phyloP scores from a whole-genome alignment of 2,888 invertebrate genomes.

The Galeruca laticollis region DNA sequence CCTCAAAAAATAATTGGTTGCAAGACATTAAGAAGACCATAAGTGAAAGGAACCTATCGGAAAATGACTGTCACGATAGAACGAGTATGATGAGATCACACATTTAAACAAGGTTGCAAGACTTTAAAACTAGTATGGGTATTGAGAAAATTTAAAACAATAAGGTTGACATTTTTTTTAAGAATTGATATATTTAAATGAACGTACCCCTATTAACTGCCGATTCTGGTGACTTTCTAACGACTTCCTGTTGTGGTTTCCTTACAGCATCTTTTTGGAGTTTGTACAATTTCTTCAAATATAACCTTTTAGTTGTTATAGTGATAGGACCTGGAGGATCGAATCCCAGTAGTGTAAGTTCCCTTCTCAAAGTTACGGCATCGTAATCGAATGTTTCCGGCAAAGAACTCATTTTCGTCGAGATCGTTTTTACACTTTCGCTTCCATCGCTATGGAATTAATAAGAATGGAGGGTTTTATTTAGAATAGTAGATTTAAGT shows the following conservation, averaged over 20 bases:
- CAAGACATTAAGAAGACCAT: no score
- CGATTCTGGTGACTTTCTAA: background rate
- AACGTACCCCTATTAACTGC: conserved; percentile 52
- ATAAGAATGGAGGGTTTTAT: background rate
- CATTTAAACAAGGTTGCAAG: no score
- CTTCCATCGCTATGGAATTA: conserved; percentile 51
- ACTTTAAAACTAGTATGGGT: no score
- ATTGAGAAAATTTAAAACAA: no score
- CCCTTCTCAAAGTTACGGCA: conserved; percentile 74
- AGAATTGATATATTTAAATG: background rate
- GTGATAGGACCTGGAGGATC: conserved; percentile 84
- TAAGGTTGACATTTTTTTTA: no score
- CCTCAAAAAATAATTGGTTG: no score
- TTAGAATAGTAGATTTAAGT: no score
- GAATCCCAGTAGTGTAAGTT: conserved; percentile 74
- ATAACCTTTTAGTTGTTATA: conserved; percentile 79
- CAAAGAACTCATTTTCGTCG: conserved; percentile 64
- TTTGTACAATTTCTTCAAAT: conserved; percentile 78
- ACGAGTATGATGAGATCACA: no score
- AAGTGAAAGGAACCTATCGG: no score
- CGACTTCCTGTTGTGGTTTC: conserved; percentile 1
- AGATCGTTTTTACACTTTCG: conserved; percentile 53
- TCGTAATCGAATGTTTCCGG: conserved; percentile 76
- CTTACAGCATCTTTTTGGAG: conserved; percentile 59
- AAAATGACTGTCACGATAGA: no score